Evolutionary conservation across 2,797 vertebrate species (phyloP).

Genomic region (Gymnocypris eckloni): DNA sequence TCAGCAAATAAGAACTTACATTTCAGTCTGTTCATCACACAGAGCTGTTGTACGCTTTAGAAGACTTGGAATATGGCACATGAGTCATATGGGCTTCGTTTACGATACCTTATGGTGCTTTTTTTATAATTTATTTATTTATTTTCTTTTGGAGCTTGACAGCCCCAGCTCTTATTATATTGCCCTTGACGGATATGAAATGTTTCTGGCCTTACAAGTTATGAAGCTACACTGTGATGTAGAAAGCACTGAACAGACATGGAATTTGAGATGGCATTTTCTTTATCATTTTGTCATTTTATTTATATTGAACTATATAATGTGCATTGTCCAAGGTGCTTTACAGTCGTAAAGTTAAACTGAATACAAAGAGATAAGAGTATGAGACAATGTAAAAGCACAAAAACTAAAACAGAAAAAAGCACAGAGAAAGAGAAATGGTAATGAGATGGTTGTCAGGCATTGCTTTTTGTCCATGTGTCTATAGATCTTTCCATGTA

Average conservation of each 20-base stretch:
- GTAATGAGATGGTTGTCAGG: neutral
- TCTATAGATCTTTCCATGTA: slow-evolving; percentile 22
- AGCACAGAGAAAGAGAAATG: neutral
- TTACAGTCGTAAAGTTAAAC: neutral
- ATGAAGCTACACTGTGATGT: neutral
- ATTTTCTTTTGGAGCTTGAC: slow-evolving; percentile 2
- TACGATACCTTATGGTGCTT: slow-evolving; percentile 16
- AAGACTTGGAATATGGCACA: neutral
- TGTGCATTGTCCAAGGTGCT: neutral
- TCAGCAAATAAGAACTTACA: neutral
- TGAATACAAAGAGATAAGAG: neutral
- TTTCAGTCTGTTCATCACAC: slow-evolving; percentile 8
- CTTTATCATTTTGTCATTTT: neutral
- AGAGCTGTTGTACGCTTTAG: neutral
- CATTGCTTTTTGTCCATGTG: neutral
- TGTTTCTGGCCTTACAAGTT: neutral
- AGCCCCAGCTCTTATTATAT: neutral
- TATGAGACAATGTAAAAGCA: neutral
- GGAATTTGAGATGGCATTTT: neutral
- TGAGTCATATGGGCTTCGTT: neutral
- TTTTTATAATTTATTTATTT: neutral
- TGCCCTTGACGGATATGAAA: neutral
- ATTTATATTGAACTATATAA: neutral
- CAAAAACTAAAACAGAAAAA: neutral
- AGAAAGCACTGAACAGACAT: slow-evolving; percentile 11